phyloP scores from a whole-genome alignment of 2,797 vertebrate genomes.

The Neosalanx taihuensis region DNA sequence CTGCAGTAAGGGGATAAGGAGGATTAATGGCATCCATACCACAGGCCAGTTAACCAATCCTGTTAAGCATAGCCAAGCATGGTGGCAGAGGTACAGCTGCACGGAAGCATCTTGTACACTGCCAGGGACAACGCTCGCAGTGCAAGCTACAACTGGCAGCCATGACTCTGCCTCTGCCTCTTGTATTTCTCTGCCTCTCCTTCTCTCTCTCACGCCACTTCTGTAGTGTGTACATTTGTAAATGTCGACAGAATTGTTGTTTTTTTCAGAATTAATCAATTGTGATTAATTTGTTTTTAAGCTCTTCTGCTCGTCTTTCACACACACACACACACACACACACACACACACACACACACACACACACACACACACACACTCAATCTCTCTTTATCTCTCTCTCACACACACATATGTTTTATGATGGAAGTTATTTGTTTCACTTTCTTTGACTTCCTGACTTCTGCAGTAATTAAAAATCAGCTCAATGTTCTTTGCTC shows the following conservation, averaged over 20 bases:
- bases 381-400: background rate
- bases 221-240: too few relatives aligned
- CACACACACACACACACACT: too few relatives aligned
- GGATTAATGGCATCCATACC: slow-evolving; percentile 62
- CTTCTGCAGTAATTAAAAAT: slow-evolving; percentile 43
- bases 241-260: too few relatives aligned
- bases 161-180: background rate
- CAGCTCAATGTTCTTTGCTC: slow-evolving; percentile 12
- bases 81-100: slow-evolving; percentile 34
- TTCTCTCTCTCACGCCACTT: background rate
- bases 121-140: slow-evolving; percentile 2
- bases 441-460: slow-evolving; percentile 1
- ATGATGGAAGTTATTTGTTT: background rate
- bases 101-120: background rate
- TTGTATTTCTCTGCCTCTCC: background rate
- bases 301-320: background rate
- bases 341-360: too few relatives aligned
- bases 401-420: background rate
- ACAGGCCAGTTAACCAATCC: slow-evolving; percentile 54
- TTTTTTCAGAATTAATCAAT: background rate
- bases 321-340: too few relatives aligned
- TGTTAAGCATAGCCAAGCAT: slow-evolving; percentile 51
- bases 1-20: slow-evolving; percentile 67
- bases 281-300: background rate
- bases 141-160: slow-evolving; percentile 18